A percentile compares a stretch with the other conserved stretches of the same genome.
These are phyloP conservation scores for Sebastolobus altivelis DNA, from an alignment of 2,797 vertebrate species.

Conservation along the genomic window DNA sequence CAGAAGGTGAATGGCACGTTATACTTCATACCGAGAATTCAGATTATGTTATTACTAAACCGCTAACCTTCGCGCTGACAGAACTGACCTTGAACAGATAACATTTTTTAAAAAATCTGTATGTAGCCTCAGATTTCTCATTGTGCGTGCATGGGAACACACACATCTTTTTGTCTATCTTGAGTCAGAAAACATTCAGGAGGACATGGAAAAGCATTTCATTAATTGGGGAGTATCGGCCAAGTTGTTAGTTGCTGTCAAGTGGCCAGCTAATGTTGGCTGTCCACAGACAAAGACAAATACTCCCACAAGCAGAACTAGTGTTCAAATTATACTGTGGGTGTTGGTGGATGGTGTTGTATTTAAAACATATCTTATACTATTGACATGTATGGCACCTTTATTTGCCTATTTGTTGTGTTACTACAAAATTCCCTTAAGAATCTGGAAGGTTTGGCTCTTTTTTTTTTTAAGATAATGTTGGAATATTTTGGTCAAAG, in stretches of 20 bases:
- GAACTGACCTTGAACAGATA: slow-evolving; percentile 24
- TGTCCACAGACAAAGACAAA: slow-evolving; percentile 21
- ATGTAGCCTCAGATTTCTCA: slow-evolving; percentile 13
- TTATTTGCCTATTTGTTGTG: not conserved
- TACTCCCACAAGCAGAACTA: not conserved
- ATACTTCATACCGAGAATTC: slow-evolving; percentile 56
- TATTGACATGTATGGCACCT: not conserved
- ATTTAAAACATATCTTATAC: not conserved
- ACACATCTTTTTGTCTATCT: slow-evolving; percentile 8
- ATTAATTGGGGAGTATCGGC: slow-evolving; percentile 23
- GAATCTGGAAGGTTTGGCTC: not conserved
- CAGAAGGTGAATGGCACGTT: slow-evolving; percentile 34
- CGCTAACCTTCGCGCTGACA: slow-evolving; percentile 44
- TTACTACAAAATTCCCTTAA: not conserved
- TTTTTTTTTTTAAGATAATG: not conserved
- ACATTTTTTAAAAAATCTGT: not conserved
- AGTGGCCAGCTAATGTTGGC: slow-evolving; percentile 23
- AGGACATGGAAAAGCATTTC: slow-evolving; percentile 15
- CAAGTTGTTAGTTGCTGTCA: slow-evolving; percentile 26
- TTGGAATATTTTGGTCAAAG: not conserved
- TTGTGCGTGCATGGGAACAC: slow-evolving; percentile 2
- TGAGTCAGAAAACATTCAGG: slow-evolving; percentile 20
- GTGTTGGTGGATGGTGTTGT: not conserved
- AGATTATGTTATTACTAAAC: slow-evolving; percentile 62
- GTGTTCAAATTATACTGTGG: not conserved